Evolutionary conservation across 2,113 vertebrate species (phyloP).

Genomic region (Pagrus major): DNA sequence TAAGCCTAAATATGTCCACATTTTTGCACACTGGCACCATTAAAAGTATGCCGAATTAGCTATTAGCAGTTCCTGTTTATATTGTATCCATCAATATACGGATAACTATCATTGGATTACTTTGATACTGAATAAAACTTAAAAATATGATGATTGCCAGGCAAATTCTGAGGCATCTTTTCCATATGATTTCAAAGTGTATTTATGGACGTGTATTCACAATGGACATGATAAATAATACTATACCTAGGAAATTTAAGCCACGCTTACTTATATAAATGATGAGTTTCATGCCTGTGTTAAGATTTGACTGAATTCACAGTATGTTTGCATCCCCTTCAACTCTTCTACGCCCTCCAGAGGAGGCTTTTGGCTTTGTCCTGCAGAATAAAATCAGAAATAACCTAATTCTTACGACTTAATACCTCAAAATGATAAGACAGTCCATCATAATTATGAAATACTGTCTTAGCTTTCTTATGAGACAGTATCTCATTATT

Average conservation of each 20-base stretch:
- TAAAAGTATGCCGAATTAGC: not conserved
- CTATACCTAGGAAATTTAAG: too few species aligned
- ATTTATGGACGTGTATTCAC: not conserved
- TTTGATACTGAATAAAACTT: not conserved
- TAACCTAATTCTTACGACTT: too few species aligned
- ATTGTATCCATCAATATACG: too few species aligned
- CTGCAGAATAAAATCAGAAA: not conserved
- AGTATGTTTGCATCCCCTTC: too few species aligned
- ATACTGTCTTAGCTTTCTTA: too few species aligned
- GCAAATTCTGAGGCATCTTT: not conserved
- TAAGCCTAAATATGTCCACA: not conserved
- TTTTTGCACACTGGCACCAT: not conserved
- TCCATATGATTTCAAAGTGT: not conserved
- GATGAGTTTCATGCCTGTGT: not conserved
- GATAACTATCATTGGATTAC: not conserved
- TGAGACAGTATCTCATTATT: too few species aligned
- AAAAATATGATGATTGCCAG: not conserved
- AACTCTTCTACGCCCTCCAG: too few species aligned
- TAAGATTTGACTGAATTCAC: not conserved
- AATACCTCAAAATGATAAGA: too few species aligned
- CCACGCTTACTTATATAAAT: not conserved
- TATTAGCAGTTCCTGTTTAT: too few species aligned
- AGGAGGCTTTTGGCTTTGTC: not conserved
- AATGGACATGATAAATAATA: too few species aligned
- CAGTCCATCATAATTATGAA: too few species aligned